Evolutionary conservation across 1,140 invertebrate genomes (phyloP).

Genomic region (Brachionus sp.): DNA sequence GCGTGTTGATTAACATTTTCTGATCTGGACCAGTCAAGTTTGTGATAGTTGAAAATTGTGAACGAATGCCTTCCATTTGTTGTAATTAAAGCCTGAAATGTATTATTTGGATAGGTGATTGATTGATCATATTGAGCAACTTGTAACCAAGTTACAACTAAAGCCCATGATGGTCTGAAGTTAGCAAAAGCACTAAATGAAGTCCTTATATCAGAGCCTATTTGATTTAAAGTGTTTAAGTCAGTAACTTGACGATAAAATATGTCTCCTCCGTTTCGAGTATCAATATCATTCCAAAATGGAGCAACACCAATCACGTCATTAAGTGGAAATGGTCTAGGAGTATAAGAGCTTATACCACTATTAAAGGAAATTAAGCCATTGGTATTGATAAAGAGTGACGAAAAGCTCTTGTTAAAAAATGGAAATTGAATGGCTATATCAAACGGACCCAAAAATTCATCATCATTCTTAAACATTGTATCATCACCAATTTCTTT

Average conservation of each 20-base stretch:
- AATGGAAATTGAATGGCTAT: background rate
- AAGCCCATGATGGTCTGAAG: constrained; percentile 1
- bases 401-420: background rate
- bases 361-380: background rate
- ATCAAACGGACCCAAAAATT: background rate
- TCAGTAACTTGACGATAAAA: constrained; percentile 4
- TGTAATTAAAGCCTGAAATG: background rate
- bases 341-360: background rate
- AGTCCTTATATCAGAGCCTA: background rate
- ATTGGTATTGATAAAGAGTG: background rate
- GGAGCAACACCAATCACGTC: background rate
- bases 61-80: constrained; percentile 14
- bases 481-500: background rate
- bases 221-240: background rate
- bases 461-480: background rate
- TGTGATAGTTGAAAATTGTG: background rate
- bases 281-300: constrained; percentile 28
- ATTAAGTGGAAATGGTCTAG: background rate
- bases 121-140: background rate
- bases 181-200: background rate
- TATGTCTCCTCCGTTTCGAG: background rate
- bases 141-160: background rate
- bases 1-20: background rate
- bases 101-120: background rate
- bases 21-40: background rate